phyloP scores from a whole-genome alignment of 2,113 vertebrate genomes.

The Percina caprodes region DNA sequence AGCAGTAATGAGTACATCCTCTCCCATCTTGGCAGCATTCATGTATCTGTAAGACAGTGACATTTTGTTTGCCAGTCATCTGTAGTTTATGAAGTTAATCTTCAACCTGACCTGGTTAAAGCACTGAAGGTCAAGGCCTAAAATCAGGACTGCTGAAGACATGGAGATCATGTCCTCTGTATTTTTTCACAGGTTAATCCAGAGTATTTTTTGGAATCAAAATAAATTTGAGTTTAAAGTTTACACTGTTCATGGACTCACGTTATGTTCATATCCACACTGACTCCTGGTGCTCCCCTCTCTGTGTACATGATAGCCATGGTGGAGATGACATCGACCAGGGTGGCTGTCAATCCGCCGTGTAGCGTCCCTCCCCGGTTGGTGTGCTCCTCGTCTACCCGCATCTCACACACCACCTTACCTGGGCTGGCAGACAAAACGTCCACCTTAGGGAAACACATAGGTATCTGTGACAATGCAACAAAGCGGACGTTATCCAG shows the following conservation, averaged over 20 bases:
- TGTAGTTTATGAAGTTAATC: background rate
- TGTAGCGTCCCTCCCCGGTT: conserved; percentile 91
- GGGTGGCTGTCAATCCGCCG: conserved; percentile 92
- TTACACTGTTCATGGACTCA: conserved; percentile 68
- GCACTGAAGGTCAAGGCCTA: background rate
- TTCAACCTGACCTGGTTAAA: conserved; percentile 1
- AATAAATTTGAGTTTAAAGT: background rate
- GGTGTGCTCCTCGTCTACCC: conserved; percentile 91
- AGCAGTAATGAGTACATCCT: conserved; percentile 93
- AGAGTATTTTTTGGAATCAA: background rate
- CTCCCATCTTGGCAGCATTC: conserved; percentile 93
- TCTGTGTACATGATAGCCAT: conserved; percentile 89
- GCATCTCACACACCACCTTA: conserved; percentile 93
- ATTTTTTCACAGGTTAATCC: background rate
- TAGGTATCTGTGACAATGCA: background rate
- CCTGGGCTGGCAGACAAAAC: conserved; percentile 89
- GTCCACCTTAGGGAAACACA: conserved; percentile 76
- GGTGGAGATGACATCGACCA: conserved; percentile 92
- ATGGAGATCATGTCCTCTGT: background rate
- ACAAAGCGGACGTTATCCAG: too few species aligned
- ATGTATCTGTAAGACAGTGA: conserved; percentile 86
- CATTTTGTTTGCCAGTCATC: background rate
- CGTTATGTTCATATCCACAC: conserved; percentile 98
- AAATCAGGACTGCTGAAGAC: background rate
- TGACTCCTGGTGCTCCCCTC: conserved; percentile 89